Percentiles rank a stretch among this genome's conserved stretches.
These are phyloP conservation scores for Dicerorhinus sumatrensis DNA, from an alignment of 2,113 vertebrate genomes.

Conservation along the genomic window DNA sequence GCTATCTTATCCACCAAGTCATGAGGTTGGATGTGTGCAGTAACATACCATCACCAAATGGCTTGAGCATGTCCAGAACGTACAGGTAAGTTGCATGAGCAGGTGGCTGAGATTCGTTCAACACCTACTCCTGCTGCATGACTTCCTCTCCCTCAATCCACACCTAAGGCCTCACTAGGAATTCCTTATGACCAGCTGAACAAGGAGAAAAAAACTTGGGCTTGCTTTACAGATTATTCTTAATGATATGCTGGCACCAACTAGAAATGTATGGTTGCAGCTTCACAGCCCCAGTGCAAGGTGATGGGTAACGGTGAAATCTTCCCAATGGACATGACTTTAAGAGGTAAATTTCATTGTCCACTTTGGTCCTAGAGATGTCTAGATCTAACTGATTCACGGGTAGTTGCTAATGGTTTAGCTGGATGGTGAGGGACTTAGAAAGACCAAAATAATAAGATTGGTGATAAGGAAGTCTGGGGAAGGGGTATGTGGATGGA, in stretches of 20 bases:
- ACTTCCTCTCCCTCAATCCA: background rate
- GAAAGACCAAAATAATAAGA: slow-evolving; percentile 23
- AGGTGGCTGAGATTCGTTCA: background rate
- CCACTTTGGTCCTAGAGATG: background rate
- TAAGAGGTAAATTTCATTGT: background rate
- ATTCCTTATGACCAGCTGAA: background rate
- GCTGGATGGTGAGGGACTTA: background rate
- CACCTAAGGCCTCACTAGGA: background rate
- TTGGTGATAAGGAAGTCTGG: background rate
- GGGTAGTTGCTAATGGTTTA: background rate
- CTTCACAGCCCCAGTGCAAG: background rate
- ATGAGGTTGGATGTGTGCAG: background rate
- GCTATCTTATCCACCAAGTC: background rate
- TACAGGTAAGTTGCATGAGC: background rate
- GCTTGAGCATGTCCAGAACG: background rate
- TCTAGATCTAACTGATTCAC: background rate
- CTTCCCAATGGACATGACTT: background rate
- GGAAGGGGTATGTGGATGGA: background rate
- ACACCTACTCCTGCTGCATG: background rate
- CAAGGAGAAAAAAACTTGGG: background rate
- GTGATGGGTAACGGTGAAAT: background rate
- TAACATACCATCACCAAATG: background rate
- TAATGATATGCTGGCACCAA: background rate
- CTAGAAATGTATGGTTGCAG: background rate
- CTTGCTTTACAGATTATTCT: background rate